Conservation (phyloP, 2,797 vertebrate genomes). For the Labeo calbasu region DNA sequence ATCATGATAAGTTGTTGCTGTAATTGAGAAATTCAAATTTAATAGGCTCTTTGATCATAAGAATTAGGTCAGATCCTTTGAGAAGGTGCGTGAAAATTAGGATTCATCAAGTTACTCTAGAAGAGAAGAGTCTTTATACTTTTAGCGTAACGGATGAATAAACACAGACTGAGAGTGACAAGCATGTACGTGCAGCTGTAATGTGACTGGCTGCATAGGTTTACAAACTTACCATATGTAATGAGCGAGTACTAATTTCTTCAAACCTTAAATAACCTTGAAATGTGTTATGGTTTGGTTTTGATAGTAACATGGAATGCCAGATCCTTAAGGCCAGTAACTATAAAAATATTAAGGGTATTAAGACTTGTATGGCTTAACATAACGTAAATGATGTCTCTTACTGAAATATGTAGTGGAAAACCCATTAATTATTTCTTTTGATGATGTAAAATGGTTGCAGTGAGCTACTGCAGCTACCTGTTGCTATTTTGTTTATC, state of each 20-base stretch:
- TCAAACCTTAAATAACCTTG: not conserved
- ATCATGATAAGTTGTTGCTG: conserved; percentile 37
- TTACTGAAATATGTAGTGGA: too few relatives aligned
- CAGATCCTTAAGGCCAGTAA: too few relatives aligned
- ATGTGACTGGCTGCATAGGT: not conserved
- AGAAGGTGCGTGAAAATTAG: conserved; percentile 43
- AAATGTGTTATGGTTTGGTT: not conserved
- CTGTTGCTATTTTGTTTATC: too few relatives aligned
- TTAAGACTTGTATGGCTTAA: too few relatives aligned
- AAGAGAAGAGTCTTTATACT: conserved; percentile 40
- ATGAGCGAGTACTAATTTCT: not conserved
- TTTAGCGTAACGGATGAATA: not conserved
- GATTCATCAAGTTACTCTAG: conserved; percentile 56
- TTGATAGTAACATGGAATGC: not conserved
- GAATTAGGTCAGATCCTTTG: conserved; percentile 65
- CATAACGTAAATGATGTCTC: too few relatives aligned
- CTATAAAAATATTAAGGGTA: too few relatives aligned
- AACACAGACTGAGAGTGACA: not conserved
- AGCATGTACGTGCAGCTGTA: not conserved
- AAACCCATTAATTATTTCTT: too few relatives aligned
- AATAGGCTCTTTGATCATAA: conserved; percentile 70
- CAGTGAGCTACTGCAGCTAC: too few relatives aligned
- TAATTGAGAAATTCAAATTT: conserved; percentile 57
- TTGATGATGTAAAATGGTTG: too few relatives aligned
- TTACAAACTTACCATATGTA: not conserved